phyloP scores from a whole-genome alignment of 2,113 vertebrate genomes.

The Megalops atlanticus region DNA sequence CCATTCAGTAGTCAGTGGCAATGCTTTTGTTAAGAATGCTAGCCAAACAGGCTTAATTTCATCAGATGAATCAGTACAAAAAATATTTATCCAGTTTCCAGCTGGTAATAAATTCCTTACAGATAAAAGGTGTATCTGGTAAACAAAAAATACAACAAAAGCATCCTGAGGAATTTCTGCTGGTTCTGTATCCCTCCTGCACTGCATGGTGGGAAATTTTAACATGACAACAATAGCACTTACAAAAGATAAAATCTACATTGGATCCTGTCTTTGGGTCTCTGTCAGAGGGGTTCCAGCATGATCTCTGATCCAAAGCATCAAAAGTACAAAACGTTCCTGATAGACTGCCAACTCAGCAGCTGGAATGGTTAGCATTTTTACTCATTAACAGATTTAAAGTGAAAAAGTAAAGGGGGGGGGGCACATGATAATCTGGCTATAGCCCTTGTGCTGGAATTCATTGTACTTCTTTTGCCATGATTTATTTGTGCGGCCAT shows the following conservation, averaged over 20 bases:
- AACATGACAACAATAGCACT: not conserved
- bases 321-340: not conserved
- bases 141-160: not conserved
- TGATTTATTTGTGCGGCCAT: conserved; percentile 76
- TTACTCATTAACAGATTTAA: conserved; percentile 27
- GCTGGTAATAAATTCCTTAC: too few relatives aligned
- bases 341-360: not conserved
- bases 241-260: not conserved
- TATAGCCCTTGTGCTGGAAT: conserved; percentile 40
- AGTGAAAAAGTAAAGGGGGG: not conserved
- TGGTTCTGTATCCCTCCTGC: not conserved
- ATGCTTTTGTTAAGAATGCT: too few relatives aligned
- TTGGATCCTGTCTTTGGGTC: not conserved
- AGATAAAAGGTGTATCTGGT: too few relatives aligned
- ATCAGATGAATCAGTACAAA: too few relatives aligned
- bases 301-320: not conserved
- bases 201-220: not conserved
- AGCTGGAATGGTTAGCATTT: conserved; percentile 20
- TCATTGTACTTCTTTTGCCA: conserved; percentile 37
- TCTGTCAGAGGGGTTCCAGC: not conserved
- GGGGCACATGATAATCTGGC: conserved; percentile 38
- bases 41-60: too few relatives aligned
- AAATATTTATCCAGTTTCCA: too few relatives aligned
- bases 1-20: too few relatives aligned
- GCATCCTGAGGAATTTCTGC: not conserved